Base-by-base conservation (phyloP, 2,113 vertebrate genomes). In the Psephotus haematonotus region DNA sequence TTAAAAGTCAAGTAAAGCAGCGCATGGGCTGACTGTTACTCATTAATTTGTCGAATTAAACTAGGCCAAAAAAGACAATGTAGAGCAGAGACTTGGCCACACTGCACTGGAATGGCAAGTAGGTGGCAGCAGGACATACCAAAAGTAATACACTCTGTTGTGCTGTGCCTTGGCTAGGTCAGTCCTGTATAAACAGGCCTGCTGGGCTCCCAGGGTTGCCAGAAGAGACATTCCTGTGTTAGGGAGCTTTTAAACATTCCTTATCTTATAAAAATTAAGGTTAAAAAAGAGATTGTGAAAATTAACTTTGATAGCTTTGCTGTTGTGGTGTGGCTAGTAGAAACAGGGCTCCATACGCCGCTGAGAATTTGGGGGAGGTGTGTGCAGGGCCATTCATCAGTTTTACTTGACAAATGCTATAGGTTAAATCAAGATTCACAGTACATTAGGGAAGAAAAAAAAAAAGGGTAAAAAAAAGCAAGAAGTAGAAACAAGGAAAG, bases 51-150 rank as follows among this genome's bases (percentile, higher is more conserved):
- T 69, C 2, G 2, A n/a, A 39, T 9, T 57, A 11, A 57, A 49
- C 2, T 6, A 49, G 59, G 29, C 63, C 33, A 7, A 60, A 84
- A 67, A 60, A 29, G 14, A 11, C 27, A 18, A 4, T 28, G 69
- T 81, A 25, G 8, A 52, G n/a, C 13, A 72, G 53, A 18, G 3
- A 16, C 14, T 47, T 44, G 53, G 41, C 24, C 72, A 74, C 22
- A 1, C 9, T 74, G 63, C 2, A 13, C 39, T 88, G 63, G 18
- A 35, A 70, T 62, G 31, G 49, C 81, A 94, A 84, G 88, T 69
- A 95, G 86, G 47, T 83, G 93, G 86, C 86, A 94, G 80, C 65
- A 92, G 72, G 93, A 71, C 37, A 46, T 44, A 8, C 68, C 28
- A 22, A 49, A 91, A 92, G 33, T 19, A 46, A 4, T 13, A 1